phyloP scores from a whole-genome alignment of 2,113 vertebrate species.

The Ascaphus truei region DNA sequence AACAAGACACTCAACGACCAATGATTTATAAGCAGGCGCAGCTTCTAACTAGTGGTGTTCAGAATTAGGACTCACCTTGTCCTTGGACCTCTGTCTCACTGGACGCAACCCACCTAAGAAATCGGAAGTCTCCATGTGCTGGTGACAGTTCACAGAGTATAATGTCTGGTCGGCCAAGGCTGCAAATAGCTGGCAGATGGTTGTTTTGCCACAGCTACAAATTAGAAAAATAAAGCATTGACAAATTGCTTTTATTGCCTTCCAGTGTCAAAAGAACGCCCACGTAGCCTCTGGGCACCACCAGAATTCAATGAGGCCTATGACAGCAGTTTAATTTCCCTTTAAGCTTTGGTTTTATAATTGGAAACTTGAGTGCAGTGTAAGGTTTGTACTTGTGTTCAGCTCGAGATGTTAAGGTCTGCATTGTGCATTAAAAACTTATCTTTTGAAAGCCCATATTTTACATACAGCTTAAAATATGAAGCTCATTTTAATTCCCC shows the following conservation, averaged over 20 bases:
- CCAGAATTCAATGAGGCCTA: no score
- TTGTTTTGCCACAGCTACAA: constrained; percentile 93
- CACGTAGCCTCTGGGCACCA: no score
- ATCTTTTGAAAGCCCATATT: no score
- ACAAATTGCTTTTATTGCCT: no score
- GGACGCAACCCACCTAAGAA: constrained; percentile 90
- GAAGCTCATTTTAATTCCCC: no score
- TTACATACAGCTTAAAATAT: background rate
- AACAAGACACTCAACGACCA: background rate
- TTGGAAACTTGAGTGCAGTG: no score
- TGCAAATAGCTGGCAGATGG: constrained; percentile 91
- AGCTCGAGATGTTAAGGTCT: no score
- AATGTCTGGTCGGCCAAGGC: constrained; percentile 75
- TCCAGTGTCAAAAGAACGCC: no score
- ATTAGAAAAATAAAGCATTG: background rate
- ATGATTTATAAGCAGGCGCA: background rate
- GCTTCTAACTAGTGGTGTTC: background rate
- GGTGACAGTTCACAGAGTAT: constrained; percentile 86
- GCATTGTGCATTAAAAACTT: no score
- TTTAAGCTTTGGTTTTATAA: no score
- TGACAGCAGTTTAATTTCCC: no score
- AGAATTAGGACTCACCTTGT: constrained; percentile 59
- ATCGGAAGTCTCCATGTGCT: constrained; percentile 96
- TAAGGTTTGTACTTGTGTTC: no score
- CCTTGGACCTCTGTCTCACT: constrained; percentile 67